Percentiles rank a stretch among this genome's conserved stretches.
Conservation (phyloP, 2,888 invertebrate species). For the Ommatoiulus sabulosus region DNA sequence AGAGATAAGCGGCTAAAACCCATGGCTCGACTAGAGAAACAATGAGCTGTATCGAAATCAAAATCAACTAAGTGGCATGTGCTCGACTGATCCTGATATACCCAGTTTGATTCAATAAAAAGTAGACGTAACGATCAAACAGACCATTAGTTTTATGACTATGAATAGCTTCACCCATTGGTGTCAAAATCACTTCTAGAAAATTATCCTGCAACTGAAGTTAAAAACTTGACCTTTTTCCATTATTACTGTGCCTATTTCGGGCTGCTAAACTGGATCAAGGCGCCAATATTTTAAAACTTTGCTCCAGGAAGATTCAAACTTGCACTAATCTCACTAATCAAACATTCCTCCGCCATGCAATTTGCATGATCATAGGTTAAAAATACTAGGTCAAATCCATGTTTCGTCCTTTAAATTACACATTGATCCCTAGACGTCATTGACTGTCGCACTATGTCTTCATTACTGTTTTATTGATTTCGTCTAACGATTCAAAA, state of each 20-base stretch:
- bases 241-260: too few relatives aligned
- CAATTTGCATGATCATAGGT: not conserved
- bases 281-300: not conserved
- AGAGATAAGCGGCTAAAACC: not conserved
- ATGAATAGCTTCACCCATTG: not conserved
- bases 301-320: not conserved
- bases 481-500: too few relatives aligned
- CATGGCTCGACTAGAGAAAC: not conserved
- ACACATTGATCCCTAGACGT: not conserved
- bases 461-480: too few relatives aligned
- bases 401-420: not conserved
- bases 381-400: not conserved
- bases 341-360: not conserved
- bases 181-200: not conserved
- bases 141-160: not conserved
- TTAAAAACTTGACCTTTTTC: not conserved
- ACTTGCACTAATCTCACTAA: not conserved
- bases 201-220: not conserved
- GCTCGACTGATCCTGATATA: constrained; percentile 24
- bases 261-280: not conserved
- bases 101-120: not conserved
- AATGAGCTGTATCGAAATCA: not conserved
- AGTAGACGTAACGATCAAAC: not conserved
- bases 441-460: too few relatives aligned
- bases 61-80: not conserved